Base-by-base conservation (phyloP, 2,113 vertebrate genomes). In the Saguinus midas region DNA sequence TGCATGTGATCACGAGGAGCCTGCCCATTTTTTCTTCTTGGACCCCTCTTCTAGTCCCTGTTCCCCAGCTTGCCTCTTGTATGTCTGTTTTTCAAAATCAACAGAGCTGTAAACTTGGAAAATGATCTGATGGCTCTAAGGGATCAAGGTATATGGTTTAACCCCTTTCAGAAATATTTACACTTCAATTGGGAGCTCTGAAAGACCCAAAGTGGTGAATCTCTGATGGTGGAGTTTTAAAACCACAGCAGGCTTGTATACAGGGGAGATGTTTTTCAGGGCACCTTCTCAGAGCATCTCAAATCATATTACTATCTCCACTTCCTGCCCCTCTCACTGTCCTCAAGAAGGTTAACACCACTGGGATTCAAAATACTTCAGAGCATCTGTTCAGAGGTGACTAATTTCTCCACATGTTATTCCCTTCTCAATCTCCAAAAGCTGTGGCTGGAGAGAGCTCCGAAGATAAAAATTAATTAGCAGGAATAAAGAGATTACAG, bases 361-460 rank as follows among this genome's bases (percentile, higher is more conserved):
- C n/a, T 90, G 48, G 37, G 68, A 85, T 55, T 81, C 81, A 37
- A 52, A 84, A 81, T 18, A 27, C 85, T 94, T 45, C 70, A 70
- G 43, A 64, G 61, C 72, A 57, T 57, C 64, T 81, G 85, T 76
- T 93, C 61, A 79, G 94, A 86, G 80, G 80, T 55, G 52, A 86
- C 85, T 94, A 48, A 66, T 85, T 80, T 83, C 87, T 93, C 81
- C 12, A n/a, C 23, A 43, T 94, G 48, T 86, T 82, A 73, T 84
- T 94, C 32, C 43, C 48, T 94, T 57, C 57, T 81, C 70, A 50
- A 16, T 95, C 81, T 94, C 45, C n/a, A 55, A 95, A 70, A 80
- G n/a, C 52, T 95, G 85, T 66, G 16, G 64, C 91, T 90, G 37
- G 37, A 72, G 40, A 94, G 17, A 27, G 80, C 16, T n/a, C 61